phyloP scores from a whole-genome alignment of 2,113 vertebrate genomes.

The Scomber japonicus region DNA sequence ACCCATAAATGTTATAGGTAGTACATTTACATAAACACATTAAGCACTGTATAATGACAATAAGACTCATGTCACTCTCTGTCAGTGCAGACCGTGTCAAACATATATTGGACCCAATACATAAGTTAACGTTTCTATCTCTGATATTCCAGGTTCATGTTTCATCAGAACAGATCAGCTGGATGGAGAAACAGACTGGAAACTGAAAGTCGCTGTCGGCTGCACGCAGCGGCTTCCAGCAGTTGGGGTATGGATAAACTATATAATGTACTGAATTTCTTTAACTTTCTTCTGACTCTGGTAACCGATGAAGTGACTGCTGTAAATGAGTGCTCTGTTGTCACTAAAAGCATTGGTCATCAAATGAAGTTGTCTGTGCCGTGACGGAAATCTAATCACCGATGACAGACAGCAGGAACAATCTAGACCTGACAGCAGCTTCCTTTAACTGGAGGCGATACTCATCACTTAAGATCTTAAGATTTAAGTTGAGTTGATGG shows the following conservation, averaged over 20 bases:
- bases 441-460: slow-evolving; percentile 75
- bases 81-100: background rate
- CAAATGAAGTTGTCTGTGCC: slow-evolving; percentile 32
- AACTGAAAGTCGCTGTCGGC: slow-evolving; percentile 93
- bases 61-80: too few relatives aligned
- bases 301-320: background rate
- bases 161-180: slow-evolving; percentile 98
- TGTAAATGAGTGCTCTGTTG: slow-evolving; percentile 32
- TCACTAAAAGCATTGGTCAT: slow-evolving; percentile 49
- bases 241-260: slow-evolving; percentile 88
- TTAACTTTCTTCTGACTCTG: background rate
- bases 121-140: background rate
- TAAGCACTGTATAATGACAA: too few relatives aligned
- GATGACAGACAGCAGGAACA: slow-evolving; percentile 49
- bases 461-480: slow-evolving; percentile 54
- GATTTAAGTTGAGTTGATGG: slow-evolving; percentile 68
- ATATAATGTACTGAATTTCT: slow-evolving; percentile 8
- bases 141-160: slow-evolving; percentile 87
- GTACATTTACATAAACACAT: too few relatives aligned
- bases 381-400: slow-evolving; percentile 64
- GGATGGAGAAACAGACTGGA: slow-evolving; percentile 99
- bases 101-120: background rate
- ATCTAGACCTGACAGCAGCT: slow-evolving; percentile 39
- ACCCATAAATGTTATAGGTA: too few relatives aligned
- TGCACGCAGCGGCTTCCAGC: slow-evolving; percentile 95